A percentile compares a stretch with the other conserved stretches of the same genome.
Evolutionary conservation across 1,140 invertebrate genomes (phyloP).

Genomic region (Drosophila quadrilineata): DNA sequence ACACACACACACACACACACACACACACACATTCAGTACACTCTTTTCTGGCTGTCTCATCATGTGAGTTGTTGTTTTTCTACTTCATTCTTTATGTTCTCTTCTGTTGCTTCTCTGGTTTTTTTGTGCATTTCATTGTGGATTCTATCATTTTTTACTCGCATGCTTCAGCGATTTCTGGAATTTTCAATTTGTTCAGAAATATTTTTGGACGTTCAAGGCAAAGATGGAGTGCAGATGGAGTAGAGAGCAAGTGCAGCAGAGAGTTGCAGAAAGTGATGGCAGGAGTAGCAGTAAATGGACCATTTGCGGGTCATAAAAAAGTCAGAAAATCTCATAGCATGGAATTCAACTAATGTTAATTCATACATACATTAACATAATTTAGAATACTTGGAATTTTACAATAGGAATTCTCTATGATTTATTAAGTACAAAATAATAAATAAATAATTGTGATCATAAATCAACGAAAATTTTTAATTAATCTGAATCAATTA

Average conservation of each 20-base stretch:
- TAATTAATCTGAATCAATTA: too few relatives aligned
- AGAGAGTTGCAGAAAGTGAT: background rate
- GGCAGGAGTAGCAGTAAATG: background rate
- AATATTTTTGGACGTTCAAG: constrained; percentile 61
- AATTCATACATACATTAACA: background rate
- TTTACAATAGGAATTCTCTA: too few relatives aligned
- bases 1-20: background rate
- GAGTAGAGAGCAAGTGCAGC: too few relatives aligned
- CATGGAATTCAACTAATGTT: constrained; percentile 17
- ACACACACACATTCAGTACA: background rate
- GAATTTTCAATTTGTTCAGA: constrained; percentile 79
- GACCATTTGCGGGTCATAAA: background rate
- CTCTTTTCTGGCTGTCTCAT: constrained; percentile 26
- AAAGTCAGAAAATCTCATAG: background rate
- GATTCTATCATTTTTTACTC: constrained; percentile 77
- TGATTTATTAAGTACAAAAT: too few relatives aligned
- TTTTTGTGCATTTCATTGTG: constrained; percentile 73
- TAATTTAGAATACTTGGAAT: background rate
- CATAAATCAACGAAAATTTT: too few relatives aligned
- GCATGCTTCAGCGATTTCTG: constrained; percentile 74
- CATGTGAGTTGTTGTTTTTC: constrained; percentile 14
- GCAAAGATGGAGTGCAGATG: too few relatives aligned
- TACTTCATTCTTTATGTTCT: background rate
- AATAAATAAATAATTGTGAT: too few relatives aligned
- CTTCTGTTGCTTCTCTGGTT: background rate